Evolutionary conservation across 2,797 vertebrate genomes (phyloP).

Genomic region (Vireo griseus): DNA sequence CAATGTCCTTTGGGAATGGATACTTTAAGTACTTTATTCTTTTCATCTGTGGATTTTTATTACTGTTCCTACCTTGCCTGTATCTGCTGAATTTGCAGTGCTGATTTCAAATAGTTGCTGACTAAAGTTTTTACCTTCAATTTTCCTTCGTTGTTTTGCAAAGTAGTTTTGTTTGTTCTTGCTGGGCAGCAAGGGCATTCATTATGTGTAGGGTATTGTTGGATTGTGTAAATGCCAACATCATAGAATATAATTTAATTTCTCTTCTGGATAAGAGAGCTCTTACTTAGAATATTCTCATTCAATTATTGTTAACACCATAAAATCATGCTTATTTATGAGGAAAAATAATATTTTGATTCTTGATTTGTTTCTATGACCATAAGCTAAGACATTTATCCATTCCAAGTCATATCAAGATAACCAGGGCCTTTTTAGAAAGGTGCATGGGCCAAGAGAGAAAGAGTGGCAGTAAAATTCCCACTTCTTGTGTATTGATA

Average conservation of each 20-base stretch:
- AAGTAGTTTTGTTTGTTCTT: background rate
- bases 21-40: background rate
- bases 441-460: background rate
- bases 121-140: slow-evolving; percentile 43
- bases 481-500: background rate
- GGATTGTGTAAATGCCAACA: background rate
- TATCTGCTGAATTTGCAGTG: slow-evolving; percentile 47
- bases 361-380: background rate
- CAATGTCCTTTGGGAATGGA: background rate
- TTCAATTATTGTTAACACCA: background rate
- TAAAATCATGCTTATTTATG: background rate
- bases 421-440: background rate
- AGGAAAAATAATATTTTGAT: background rate
- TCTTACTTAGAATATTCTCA: background rate
- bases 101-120: slow-evolving; percentile 38
- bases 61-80: background rate
- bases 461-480: background rate
- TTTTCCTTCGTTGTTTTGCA: slow-evolving; percentile 29
- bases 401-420: background rate
- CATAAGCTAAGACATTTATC: background rate
- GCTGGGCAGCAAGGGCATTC: background rate
- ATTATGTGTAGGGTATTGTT: background rate
- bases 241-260: background rate
- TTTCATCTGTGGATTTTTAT: slow-evolving; percentile 41
- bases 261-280: background rate